Evolutionary conservation across 2,888 invertebrate species (phyloP), one percentile per base, ranked within the genome.

Genomic region (Andrena fulva): DNA sequence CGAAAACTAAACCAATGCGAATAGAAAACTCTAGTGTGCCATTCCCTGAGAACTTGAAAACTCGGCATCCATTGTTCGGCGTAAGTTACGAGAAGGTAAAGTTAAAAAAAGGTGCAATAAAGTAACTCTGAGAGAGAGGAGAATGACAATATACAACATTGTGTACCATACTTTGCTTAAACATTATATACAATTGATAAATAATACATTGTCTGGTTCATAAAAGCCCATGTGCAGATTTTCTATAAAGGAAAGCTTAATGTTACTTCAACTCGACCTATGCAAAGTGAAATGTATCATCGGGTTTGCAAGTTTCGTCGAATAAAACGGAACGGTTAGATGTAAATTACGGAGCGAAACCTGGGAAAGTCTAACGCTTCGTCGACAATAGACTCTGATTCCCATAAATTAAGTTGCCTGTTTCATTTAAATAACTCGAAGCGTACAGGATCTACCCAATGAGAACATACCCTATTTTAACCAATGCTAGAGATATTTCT

Each of bases 31-130:
- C 54, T 3, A 62, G 75, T n/a, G 89, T 92, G 5, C 89, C 90
- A 1, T 91, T 91, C 27, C 92, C 92, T 20, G 77, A 84, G 33
- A 88, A 90, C 75, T 80, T 92, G 27, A 91, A 87, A 87, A 69
- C 70, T n/a, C 85, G 92, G 1, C 89, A 92, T 80, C 91, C 91
- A n/a, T 72, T 90, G 33, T 86, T 91, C 7, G 88, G 91, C 54
- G 81, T 87, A 33, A 76, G 29, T 71, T 69, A 60, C 6, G 64
- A 88, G 0, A 42, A 42, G 42, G 42, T 42, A 16, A 42, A 42
- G 42, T 42, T 42, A 4, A 16, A 42, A 12, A 42, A 4, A 1
- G 42, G 31, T 66, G 64, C 54, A 64, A 80, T 77, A 56, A 80
- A 73, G 56, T 66, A 76, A 64, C 20, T 54, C 5, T 0, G 24